Evolutionary conservation across 1,140 invertebrate genomes (phyloP), one percentile per base, ranked within the genome.

Genomic region (Drosophila persimilis): DNA sequence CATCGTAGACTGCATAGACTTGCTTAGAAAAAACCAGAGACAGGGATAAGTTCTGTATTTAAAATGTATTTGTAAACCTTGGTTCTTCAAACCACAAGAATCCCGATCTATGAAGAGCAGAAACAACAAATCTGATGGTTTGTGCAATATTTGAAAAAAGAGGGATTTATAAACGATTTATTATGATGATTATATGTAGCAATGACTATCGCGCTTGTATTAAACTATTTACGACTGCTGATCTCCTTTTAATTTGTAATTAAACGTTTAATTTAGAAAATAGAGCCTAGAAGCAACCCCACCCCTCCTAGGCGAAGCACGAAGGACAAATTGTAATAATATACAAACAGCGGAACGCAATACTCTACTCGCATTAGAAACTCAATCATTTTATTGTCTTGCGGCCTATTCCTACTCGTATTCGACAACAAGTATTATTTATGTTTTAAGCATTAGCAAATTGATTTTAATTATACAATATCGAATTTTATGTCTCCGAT

Each of bases 241-340:
- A 88, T 88, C 83, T 88, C 83, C 83, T 83, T 56, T 83, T 88
- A 88, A 88, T 89, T 88, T 89, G 73, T 47, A 61, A 57, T 31
- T 61, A 62, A 52, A 31, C 35, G 39, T 35, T 31, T 54, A 58
- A 13, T 39, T 39, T 39, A 52, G 61, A 61, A 47, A 22, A 35
- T 11, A 50, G 55, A 50, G 46, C 35, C 31, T 35, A 17, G 39
- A 71, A 55, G 46, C 24, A 47, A 22, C 13, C 20, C 20, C 1
- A 20, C 1, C 6, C 44, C 9, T 39, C 20, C 13, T 43, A 31
- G 55, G 55, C 58, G 53, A 77, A 59, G 29, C 72, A 45, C 39
- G 41, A 43, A 44, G 51, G 51, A 58, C 41, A 72, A 77, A 77
- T 70, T 85, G 80, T 85, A 85, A 80, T 70, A 56, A 85, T 77